These are phyloP conservation scores for Aplocera efformata DNA, from an alignment of 2,888 invertebrate genomes.

Conservation along the genomic window DNA sequence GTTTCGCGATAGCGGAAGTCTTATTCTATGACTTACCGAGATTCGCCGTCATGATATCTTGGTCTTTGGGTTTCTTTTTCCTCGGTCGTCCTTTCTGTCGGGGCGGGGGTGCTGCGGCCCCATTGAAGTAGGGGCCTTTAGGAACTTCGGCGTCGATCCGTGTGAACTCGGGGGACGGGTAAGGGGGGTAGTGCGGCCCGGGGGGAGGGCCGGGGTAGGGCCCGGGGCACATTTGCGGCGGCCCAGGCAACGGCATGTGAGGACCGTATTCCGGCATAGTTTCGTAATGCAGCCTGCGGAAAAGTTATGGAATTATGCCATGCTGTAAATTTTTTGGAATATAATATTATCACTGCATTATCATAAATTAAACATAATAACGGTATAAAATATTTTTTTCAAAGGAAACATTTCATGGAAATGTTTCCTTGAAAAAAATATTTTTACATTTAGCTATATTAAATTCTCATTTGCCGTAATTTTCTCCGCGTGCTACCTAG, in stretches of 20 bases:
- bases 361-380: no score
- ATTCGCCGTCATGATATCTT: slow-evolving; percentile 91
- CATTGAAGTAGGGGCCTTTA: slow-evolving; percentile 81
- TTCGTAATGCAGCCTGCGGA: slow-evolving; percentile 71
- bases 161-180: slow-evolving; percentile 80
- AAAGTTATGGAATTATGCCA: slow-evolving; percentile 3
- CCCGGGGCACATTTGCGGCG: slow-evolving; percentile 79
- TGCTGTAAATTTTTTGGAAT: not conserved
- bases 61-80: slow-evolving; percentile 95
- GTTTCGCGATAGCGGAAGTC: slow-evolving; percentile 23
- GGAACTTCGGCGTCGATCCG: slow-evolving; percentile 71
- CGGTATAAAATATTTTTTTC: no score
- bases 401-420: no score
- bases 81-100: slow-evolving; percentile 95
- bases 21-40: slow-evolving; percentile 83
- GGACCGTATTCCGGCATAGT: slow-evolving; percentile 80
- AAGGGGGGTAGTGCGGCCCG: slow-evolving; percentile 74
- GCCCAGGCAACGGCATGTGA: slow-evolving; percentile 80
- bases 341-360: no score
- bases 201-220: slow-evolving; percentile 72
- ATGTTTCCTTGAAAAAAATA: no score
- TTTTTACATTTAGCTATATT: no score
- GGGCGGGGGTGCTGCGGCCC: slow-evolving; percentile 81
- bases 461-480: no score
- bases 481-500: no score